Percentiles rank a stretch among this genome's conserved stretches.
phyloP scores from a whole-genome alignment of 1,140 invertebrate genomes.

The Oryctes rhinoceros region DNA sequence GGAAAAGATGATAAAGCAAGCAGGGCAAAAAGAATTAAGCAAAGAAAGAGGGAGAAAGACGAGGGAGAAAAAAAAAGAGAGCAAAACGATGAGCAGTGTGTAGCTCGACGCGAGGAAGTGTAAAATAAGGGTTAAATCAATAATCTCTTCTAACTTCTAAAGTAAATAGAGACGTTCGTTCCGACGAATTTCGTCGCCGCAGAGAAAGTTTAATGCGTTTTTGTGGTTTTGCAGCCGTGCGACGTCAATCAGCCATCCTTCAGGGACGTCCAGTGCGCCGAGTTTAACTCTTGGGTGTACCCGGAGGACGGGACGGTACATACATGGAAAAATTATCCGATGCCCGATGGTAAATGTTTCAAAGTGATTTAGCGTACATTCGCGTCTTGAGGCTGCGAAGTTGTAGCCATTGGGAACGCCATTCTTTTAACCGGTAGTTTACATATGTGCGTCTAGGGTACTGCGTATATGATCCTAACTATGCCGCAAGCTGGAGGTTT shows the following conservation, averaged over 20 bases:
- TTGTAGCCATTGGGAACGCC: neutral
- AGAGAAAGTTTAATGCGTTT: constrained; percentile 32
- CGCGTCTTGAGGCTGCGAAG: neutral
- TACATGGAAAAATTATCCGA: constrained; percentile 56
- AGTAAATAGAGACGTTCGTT: constrained; percentile 6
- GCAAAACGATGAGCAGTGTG: neutral
- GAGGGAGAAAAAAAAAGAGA: neutral
- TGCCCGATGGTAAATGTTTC: constrained; percentile 53
- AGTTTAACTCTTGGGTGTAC: constrained; percentile 59
- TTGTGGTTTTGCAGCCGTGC: constrained; percentile 53
- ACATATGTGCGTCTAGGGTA: neutral
- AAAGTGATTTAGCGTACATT: constrained; percentile 21
- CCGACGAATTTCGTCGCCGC: neutral
- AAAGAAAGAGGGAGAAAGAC: neutral
- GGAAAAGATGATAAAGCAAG: neutral
- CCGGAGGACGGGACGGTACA: constrained; percentile 59
- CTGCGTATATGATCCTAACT: neutral
- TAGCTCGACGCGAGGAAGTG: neutral
- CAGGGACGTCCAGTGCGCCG: constrained; percentile 57
- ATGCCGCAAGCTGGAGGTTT: neutral
- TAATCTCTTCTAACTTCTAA: constrained; percentile 25
- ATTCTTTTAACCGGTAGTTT: neutral
- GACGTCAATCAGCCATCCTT: constrained; percentile 54
- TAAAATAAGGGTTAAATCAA: constrained; percentile 31
- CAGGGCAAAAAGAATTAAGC: too few species aligned